phyloP scores from a whole-genome alignment of 2,888 invertebrate species.

The Rhamphomyia laevipes region DNA sequence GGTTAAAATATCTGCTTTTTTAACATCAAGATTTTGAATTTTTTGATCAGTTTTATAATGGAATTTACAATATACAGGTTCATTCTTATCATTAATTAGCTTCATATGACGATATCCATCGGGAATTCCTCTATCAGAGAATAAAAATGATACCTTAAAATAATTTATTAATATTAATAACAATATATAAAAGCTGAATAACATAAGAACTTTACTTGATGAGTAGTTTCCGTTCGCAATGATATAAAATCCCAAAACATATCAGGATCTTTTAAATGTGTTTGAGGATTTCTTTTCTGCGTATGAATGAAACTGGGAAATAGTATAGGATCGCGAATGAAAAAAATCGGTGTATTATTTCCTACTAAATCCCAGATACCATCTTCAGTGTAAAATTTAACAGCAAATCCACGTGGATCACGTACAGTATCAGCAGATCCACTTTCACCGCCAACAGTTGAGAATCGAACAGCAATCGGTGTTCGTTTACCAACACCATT shows the following conservation, averaged over 20 bases:
- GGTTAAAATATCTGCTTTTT: slow-evolving; percentile 39
- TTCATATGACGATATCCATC: slow-evolving; percentile 91
- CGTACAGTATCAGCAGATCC: slow-evolving; percentile 86
- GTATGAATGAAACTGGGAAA: slow-evolving; percentile 96
- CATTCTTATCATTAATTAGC: slow-evolving; percentile 64
- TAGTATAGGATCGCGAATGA: slow-evolving; percentile 76
- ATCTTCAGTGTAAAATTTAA: slow-evolving; percentile 89
- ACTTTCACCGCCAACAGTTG: slow-evolving; percentile 79
- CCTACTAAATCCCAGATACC: slow-evolving; percentile 92
- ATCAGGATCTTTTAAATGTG: slow-evolving; percentile 81
- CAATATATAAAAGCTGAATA: too few species aligned
- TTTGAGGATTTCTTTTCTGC: slow-evolving; percentile 89
- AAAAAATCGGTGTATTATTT: slow-evolving; percentile 87
- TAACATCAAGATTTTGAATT: slow-evolving; percentile 56
- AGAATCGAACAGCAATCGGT: slow-evolving; percentile 68
- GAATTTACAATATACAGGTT: slow-evolving; percentile 80
- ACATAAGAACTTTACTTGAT: too few species aligned
- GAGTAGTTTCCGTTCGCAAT: slow-evolving; percentile 74
- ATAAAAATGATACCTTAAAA: slow-evolving; percentile 51
- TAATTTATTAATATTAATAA: not conserved
- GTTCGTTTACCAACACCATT: slow-evolving; percentile 66
- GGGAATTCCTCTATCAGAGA: slow-evolving; percentile 86
- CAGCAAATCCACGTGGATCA: slow-evolving; percentile 85
- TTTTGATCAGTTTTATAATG: slow-evolving; percentile 89
- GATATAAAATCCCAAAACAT: slow-evolving; percentile 96